These are phyloP conservation scores for Noctua comes DNA, from an alignment of 2,888 invertebrate species.

Conservation along the genomic window DNA sequence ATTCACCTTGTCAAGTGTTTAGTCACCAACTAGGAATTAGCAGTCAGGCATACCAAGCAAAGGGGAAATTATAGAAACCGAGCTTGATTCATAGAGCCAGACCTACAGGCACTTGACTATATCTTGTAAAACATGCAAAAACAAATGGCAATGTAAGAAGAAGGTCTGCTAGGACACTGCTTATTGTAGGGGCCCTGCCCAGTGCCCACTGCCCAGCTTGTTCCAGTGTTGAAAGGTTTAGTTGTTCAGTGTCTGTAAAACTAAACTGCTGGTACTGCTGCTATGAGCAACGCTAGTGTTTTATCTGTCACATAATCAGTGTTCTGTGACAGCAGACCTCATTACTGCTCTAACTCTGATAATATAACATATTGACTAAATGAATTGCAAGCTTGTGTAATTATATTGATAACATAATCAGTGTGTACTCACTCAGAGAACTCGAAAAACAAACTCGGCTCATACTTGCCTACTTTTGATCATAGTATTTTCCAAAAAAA, in stretches of 20 bases:
- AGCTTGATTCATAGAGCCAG: neutral
- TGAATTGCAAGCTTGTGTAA: slow-evolving; percentile 8
- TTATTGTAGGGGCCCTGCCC: neutral
- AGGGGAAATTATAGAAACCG: too few relatives aligned
- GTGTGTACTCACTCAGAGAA: neutral
- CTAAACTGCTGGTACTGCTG: neutral
- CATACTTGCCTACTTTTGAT: neutral
- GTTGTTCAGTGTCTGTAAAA: neutral
- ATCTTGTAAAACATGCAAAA: neutral
- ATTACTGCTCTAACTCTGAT: slow-evolving; percentile 19
- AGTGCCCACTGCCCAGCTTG: neutral
- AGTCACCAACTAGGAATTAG: neutral
- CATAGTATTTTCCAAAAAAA: neutral
- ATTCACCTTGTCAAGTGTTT: neutral
- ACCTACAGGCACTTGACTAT: neutral
- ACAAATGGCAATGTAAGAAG: neutral
- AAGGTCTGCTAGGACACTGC: neutral
- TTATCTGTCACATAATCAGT: slow-evolving; percentile 8
- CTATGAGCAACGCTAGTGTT: neutral
- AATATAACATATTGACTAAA: slow-evolving; percentile 2
- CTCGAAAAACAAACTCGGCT: neutral
- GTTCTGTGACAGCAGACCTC: neutral
- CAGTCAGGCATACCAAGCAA: neutral
- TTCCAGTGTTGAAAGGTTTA: neutral
- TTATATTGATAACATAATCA: slow-evolving; percentile 30